phyloP scores from a whole-genome alignment of 92 coral and sea anemone genomes.

The Epizoanthus fatuus region DNA sequence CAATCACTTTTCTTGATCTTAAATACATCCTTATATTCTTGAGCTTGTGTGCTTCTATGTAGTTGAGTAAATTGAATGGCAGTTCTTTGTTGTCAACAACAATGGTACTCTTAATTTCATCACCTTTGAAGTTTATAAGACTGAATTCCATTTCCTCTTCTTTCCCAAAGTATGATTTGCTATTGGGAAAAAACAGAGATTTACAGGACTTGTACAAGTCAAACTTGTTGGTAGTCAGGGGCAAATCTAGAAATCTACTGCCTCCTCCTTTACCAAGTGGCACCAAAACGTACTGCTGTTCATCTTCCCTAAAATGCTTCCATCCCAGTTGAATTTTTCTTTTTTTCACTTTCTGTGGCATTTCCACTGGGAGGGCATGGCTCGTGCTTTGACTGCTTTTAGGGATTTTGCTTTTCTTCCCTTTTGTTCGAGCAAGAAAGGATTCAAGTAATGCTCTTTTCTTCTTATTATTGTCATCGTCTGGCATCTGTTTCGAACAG shows the following conservation, averaged over 20 bases:
- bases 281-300: conserved; percentile 39
- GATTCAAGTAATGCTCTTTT: conserved; percentile 64
- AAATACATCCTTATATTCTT: neutral
- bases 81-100: neutral
- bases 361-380: neutral
- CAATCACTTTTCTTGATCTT: neutral
- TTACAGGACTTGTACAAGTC: conserved; percentile 6
- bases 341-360: conserved; percentile 26
- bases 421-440: conserved; percentile 25
- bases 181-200: conserved; percentile 17
- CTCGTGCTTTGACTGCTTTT: neutral
- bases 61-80: conserved; percentile 35
- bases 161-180: conserved; percentile 41
- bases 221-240: conserved; percentile 3
- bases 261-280: conserved; percentile 39
- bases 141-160: conserved; percentile 51
- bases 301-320: conserved; percentile 66
- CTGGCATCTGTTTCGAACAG: neutral
- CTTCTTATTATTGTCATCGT: neutral
- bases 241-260: neutral
- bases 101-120: neutral
- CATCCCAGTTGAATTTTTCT: conserved; percentile 59
- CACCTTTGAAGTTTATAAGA: conserved; percentile 51
- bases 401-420: conserved; percentile 8
- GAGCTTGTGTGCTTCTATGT: conserved; percentile 58